phyloP scores from a whole-genome alignment of 2,113 vertebrate species.

The Tonatia bakeri region DNA sequence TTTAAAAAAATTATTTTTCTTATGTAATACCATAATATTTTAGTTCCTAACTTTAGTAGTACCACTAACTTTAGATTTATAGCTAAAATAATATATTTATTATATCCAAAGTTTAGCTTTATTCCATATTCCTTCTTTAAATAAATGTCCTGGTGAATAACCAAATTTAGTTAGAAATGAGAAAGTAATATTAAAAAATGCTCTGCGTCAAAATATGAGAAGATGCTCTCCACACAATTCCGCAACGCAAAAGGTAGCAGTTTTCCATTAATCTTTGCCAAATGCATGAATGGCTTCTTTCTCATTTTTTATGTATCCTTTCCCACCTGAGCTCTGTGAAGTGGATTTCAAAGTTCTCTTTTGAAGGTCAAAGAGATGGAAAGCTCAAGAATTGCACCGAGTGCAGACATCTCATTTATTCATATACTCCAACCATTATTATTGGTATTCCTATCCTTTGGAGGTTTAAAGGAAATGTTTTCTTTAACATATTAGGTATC shows the following conservation, averaged over 20 bases:
- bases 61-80: background rate
- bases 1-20: background rate
- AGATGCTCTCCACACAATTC: background rate
- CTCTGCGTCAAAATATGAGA: background rate
- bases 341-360: background rate
- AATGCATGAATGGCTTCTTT: background rate
- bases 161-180: background rate
- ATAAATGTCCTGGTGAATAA: background rate
- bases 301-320: background rate
- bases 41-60: background rate
- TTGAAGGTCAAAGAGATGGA: conserved; percentile 20
- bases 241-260: background rate
- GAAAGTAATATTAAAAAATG: background rate
- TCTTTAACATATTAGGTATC: background rate
- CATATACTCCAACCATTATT: background rate
- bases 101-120: background rate
- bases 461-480: background rate
- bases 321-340: background rate
- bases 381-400: background rate
- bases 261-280: background rate
- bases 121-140: background rate
- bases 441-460: background rate
- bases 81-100: background rate
- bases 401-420: background rate
- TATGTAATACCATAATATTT: background rate